Conservation (phyloP, 1,140 invertebrate genomes). For the Zaprionus ornatus region DNA sequence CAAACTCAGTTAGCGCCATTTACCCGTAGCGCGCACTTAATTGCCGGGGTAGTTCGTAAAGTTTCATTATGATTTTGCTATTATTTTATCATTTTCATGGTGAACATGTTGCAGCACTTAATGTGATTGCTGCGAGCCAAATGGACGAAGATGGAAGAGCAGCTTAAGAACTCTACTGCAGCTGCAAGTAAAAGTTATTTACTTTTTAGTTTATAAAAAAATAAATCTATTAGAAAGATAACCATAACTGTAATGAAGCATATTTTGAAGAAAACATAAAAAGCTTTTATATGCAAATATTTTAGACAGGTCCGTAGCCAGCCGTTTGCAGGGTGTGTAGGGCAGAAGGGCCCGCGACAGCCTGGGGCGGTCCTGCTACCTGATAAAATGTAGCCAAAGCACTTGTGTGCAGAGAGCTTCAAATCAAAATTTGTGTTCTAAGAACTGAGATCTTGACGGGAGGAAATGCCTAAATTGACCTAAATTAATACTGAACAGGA, state of each 20-base stretch:
- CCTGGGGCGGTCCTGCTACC: too few relatives aligned
- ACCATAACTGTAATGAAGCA: not conserved
- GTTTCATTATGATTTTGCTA: conserved; percentile 15
- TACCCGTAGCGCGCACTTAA: conserved; percentile 19
- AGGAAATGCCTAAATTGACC: too few relatives aligned
- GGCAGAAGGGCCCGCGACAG: too few relatives aligned
- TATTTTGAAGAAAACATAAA: too few relatives aligned
- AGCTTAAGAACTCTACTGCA: not conserved
- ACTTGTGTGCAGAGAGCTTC: too few relatives aligned
- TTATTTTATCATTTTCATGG: not conserved
- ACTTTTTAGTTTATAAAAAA: not conserved
- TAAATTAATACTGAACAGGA: too few relatives aligned
- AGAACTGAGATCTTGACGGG: too few relatives aligned
- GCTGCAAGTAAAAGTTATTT: not conserved
- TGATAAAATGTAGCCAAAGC: too few relatives aligned
- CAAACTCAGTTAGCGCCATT: conserved; percentile 40
- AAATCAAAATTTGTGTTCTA: too few relatives aligned
- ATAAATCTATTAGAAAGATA: not conserved
- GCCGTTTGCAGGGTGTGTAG: too few relatives aligned
- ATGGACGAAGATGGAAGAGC: not conserved
- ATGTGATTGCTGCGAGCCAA: not conserved
- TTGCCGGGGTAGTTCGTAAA: conserved; percentile 38
- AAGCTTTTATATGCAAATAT: too few relatives aligned
- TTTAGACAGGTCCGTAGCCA: too few relatives aligned
- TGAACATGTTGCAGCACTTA: not conserved